Base-by-base conservation (phyloP, 2,797 vertebrate species). In the Borostomias antarcticus region DNA sequence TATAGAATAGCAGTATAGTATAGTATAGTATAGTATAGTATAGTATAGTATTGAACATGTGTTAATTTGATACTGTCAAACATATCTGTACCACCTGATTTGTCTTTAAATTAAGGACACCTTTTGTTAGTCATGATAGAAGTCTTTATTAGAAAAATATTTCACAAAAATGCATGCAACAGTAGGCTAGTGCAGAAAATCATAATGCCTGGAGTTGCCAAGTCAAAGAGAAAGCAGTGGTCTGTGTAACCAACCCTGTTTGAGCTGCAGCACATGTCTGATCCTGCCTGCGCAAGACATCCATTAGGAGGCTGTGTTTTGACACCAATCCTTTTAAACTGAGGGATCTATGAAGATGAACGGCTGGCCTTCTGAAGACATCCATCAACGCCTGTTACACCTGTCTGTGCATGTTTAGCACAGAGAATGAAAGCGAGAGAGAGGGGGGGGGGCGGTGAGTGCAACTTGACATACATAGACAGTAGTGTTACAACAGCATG, bases 371-470 rank as follows among this genome's bases (percentile, higher is more conserved):
- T 78, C 69, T 70, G 64, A 86, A 82, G 76, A 71, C 81, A 89
- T 91, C 89, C 78, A 89, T 91, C 87, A 89, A 72, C 88, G 84
- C 71, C 76, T 72, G 81, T 77, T 79, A 76, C 79, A 78, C 83
- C 73, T 86, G 89, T 81, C 86, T 83, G 73, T 85, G 78, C 85
- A 86, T 11, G 81, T 85, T 77, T 48, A 74, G 66, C 63, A 54
- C 10, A 3, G 58, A 47, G 65, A 70, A 77, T 3, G 35, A 43
- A 21, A 40, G 35, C 4, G 15, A 48, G 11, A 29, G 56, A 13
- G 43, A 72, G 26, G 68, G 53, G 70, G 64, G 65, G 45, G 15
- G 17, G 25, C n/a, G n/a, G n/a, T n/a, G n/a, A n/a, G n/a, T n/a
- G n/a, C n/a, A n/a, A n/a, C n/a, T n/a, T n/a, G n/a, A n/a, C n/a